Base-by-base conservation (phyloP, 1,140 invertebrate species). In the Aleiodes sp. region DNA sequence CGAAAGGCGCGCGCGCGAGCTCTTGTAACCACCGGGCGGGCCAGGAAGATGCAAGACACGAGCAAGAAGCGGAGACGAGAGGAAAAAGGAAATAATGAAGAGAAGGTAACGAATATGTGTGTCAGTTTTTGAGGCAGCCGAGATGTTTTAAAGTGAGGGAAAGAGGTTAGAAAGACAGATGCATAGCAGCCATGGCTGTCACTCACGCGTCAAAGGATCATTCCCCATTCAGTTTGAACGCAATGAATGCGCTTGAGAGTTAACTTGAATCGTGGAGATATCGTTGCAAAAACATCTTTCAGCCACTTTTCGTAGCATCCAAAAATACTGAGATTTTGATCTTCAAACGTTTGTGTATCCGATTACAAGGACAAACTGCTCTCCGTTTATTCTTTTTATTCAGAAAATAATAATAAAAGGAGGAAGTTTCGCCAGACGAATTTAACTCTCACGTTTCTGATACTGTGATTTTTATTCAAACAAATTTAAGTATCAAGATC, bases 191-290 rank as follows among this genome's bases (percentile, higher is more conserved):
- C 72, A 74, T 56, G 77, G 72, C 77, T 79, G 81, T 82, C 81
- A 80, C 76, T 82, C 78, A 80, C 71, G 72, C 76, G 79, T 82
- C 81, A 80, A 82, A 79, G 76, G 75, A 70, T 76, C 73, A 76
- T 73, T n/a, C n/a, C 56, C 61, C 68, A 65, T 66, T 70, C 63
- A 67, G 66, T 61, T 59, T 43, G 21, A 29, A 21, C 33, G 56
- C 33, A 56, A 59, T 56, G 33, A 56, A 52, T 29, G 60, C 2
- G 62, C 26, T 46, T 14, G 43, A 59, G 63, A 12, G n/a, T n/a
- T n/a, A 66, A 21, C 37, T 16, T n/a, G 46, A 46, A 21, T 39
- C 12, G n/a, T 8, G 39, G 56, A 31, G 31, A 59, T 33, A 33
- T 4, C 24, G 12, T n/a, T 12, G 26, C 24, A 59, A 59, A 59